Conservation (phyloP, 2,797 vertebrate genomes). For the Chaetophractus vellerosus region DNA sequence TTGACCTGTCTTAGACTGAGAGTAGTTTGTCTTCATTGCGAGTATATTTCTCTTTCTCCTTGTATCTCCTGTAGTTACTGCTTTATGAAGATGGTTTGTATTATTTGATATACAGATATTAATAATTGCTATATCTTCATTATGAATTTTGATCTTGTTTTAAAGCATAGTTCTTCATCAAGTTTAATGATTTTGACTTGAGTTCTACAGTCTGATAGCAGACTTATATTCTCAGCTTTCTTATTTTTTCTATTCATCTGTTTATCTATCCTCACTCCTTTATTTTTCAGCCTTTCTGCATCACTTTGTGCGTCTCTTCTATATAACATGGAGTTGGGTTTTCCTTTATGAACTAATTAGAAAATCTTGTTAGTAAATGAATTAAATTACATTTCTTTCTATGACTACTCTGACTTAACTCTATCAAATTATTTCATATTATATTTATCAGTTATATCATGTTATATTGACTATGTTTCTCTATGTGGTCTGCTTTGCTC, state of each 20-base stretch:
- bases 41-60: background rate
- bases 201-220: background rate
- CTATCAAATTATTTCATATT: background rate
- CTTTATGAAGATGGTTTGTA: background rate
- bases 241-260: constrained; percentile 9
- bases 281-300: constrained; percentile 38
- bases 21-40: background rate
- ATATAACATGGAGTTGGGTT: background rate
- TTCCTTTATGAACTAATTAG: constrained; percentile 34
- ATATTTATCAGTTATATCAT: background rate
- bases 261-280: background rate
- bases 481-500: background rate
- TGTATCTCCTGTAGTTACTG: background rate
- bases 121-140: background rate
- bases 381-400: background rate
- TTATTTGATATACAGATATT: background rate
- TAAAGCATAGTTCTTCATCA: background rate
- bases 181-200: constrained; percentile 15
- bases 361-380: constrained; percentile 29
- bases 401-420: background rate
- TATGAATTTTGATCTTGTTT: background rate
- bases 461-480: background rate
- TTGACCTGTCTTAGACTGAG: background rate
- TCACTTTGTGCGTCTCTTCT: background rate
- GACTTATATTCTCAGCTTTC: background rate